Evolutionary conservation across 2,888 invertebrate genomes (phyloP).

Genomic region (Drosophila ezoana): DNA sequence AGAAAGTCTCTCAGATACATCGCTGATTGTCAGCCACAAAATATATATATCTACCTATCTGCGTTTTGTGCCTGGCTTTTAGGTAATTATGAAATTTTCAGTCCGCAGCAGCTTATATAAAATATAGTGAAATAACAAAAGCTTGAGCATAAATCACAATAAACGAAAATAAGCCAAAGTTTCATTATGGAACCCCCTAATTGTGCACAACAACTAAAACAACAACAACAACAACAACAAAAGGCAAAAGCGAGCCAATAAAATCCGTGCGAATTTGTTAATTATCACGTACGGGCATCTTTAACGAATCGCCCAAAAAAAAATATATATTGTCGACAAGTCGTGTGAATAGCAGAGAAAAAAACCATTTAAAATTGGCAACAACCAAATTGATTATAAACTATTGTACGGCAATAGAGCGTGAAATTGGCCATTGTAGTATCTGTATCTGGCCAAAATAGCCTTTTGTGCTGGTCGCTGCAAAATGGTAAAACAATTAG

Average conservation of each 20-base stretch:
- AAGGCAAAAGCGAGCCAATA: neutral
- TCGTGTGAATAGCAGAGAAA: constrained; percentile 38
- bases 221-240: neutral
- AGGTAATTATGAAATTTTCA: constrained; percentile 34
- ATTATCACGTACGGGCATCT: constrained; percentile 62
- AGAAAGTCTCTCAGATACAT: constrained; percentile 14
- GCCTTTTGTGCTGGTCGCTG: neutral
- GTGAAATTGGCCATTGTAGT: constrained; percentile 6
- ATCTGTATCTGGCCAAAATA: neutral
- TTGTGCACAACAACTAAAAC: constrained; percentile 12
- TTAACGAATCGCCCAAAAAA: constrained; percentile 18
- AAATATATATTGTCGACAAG: constrained; percentile 15
- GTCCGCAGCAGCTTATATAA: constrained; percentile 17
- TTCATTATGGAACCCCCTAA: constrained; percentile 17
- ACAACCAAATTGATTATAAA: constrained; percentile 24
- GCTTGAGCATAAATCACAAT: constrained; percentile 49
- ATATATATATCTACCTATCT: constrained; percentile 10
- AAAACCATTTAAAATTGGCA: constrained; percentile 30
- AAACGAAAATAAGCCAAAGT: constrained; percentile 36
- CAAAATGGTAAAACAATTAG: neutral
- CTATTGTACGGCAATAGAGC: constrained; percentile 8
- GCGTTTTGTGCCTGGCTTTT: constrained; percentile 37
- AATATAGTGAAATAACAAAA: constrained; percentile 34
- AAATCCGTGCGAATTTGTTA: constrained; percentile 63
- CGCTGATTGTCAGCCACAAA: constrained; percentile 28